These are phyloP conservation scores for Gopherus evgoodei DNA, from an alignment of 2,113 vertebrate genomes.

Conservation along the genomic window DNA sequence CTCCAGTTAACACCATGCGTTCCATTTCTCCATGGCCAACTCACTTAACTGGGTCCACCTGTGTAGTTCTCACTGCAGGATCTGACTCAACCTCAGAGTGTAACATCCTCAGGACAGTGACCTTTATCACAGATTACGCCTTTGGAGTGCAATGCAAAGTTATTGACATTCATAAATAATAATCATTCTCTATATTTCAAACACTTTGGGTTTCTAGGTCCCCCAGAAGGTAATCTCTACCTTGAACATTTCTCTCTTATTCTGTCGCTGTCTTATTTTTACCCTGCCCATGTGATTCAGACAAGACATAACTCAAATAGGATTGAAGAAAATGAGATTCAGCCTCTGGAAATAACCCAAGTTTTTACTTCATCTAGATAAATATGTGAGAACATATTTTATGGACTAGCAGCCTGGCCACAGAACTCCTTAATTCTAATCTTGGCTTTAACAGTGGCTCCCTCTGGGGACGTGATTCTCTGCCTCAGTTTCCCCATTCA, in stretches of 20 bases:
- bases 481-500: background rate
- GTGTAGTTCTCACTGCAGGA: background rate
- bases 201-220: background rate
- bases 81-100: background rate
- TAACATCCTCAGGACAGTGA: background rate
- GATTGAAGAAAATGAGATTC: background rate
- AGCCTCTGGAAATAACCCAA: background rate
- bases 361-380: rapidly evolving
- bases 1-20: too few relatives aligned
- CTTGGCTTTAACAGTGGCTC: background rate
- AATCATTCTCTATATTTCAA: background rate
- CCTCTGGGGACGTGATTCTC: background rate
- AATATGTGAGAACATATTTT: background rate
- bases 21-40: background rate
- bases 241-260: background rate
- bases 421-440: background rate
- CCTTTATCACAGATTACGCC: background rate
- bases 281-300: background rate
- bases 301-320: background rate
- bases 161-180: background rate
- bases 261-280: background rate
- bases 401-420: background rate
- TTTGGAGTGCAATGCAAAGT: background rate
- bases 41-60: background rate
- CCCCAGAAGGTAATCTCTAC: rapidly evolving